Evolutionary conservation across 1,140 invertebrate species (phyloP).

Genomic region (Schmidtea mediterranea): DNA sequence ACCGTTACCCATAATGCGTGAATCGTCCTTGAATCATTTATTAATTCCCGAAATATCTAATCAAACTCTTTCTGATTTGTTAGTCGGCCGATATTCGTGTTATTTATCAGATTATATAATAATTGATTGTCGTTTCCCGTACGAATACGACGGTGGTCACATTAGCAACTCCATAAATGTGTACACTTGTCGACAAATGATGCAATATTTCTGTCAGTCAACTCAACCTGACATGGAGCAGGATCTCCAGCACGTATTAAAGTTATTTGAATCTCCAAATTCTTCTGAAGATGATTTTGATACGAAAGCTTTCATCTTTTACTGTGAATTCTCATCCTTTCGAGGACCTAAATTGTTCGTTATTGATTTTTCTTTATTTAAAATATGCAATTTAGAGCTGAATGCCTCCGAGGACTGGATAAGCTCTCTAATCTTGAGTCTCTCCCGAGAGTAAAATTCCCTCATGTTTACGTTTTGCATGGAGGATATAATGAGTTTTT

Average conservation of each 20-base stretch:
- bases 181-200: slow-evolving; percentile 32
- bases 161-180: slow-evolving; percentile 49
- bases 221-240: too few relatives aligned
- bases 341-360: slow-evolving; percentile 50
- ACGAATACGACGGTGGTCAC: slow-evolving; percentile 84
- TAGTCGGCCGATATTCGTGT: too few relatives aligned
- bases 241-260: too few relatives aligned
- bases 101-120: slow-evolving; percentile 11
- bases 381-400: slow-evolving; percentile 3
- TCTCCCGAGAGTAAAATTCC: slow-evolving; percentile 58
- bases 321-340: slow-evolving; percentile 90
- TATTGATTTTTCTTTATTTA: not conserved
- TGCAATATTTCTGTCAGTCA: too few relatives aligned
- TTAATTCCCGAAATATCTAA: too few relatives aligned
- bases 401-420: slow-evolving; percentile 50
- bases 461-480: slow-evolving; percentile 64
- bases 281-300: too few relatives aligned
- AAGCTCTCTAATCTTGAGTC: slow-evolving; percentile 42
- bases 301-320: slow-evolving; percentile 45
- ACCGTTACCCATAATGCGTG: too few relatives aligned
- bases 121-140: slow-evolving; percentile 52
- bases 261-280: too few relatives aligned
- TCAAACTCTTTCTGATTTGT: too few relatives aligned
- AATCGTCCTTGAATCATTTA: too few relatives aligned
- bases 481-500: slow-evolving; percentile 67